A percentile compares a stretch with the other conserved stretches of the same genome.
phyloP scores from a whole-genome alignment of 37 sponge, comb jelly and placozoan genomes.

The Agelas oroides region DNA sequence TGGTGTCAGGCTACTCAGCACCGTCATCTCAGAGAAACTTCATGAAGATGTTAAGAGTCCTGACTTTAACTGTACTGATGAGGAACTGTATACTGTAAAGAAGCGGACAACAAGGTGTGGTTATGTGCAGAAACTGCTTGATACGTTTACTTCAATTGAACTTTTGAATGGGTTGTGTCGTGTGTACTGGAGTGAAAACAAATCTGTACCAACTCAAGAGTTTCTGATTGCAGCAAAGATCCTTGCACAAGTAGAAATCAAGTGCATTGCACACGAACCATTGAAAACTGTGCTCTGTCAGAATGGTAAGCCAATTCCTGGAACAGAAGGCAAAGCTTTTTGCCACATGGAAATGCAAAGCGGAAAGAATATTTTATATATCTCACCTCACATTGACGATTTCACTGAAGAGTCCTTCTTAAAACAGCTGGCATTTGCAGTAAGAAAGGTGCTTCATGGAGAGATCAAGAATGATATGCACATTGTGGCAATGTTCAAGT shows the following conservation, averaged over 20 bases:
- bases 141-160: conserved; percentile 12
- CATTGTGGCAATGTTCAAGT: conserved; percentile 42
- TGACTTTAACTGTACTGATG: conserved; percentile 37
- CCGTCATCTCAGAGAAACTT: conserved; percentile 40
- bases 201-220: not conserved
- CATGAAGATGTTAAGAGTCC: conserved; percentile 2
- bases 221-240: not conserved
- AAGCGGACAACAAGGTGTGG: not conserved
- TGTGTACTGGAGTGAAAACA: conserved; percentile 28
- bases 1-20: conserved; percentile 37
- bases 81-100: conserved; percentile 17
- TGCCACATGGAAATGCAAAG: not conserved
- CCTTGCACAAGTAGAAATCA: not conserved
- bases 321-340: not conserved
- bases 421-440: conserved; percentile 10
- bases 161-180: conserved; percentile 35
- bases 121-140: not conserved
- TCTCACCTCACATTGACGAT: conserved; percentile 33
- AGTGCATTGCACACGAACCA: not conserved
- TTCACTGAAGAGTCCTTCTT: not conserved
- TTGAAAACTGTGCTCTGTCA: conserved; percentile 22
- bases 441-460: not conserved
- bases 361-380: not conserved
- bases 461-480: not conserved
- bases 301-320: conserved; percentile 9